Evolutionary conservation across 1,140 invertebrate species (phyloP), one percentile per base, ranked within the genome.

Genomic region (Dysdera silvatica): DNA sequence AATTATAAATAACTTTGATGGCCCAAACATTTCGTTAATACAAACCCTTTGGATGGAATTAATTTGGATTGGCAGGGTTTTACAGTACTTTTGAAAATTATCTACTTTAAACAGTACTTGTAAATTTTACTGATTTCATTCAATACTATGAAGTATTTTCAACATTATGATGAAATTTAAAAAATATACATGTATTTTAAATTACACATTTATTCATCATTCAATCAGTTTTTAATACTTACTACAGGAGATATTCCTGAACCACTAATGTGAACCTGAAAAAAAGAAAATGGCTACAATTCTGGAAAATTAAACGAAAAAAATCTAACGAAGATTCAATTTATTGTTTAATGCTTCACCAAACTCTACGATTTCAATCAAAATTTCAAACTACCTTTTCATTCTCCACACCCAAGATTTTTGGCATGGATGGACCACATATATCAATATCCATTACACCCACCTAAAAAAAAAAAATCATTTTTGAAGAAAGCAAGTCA

Each of bases 241-340:
- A 91, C 88, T 56, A 98, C 87, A 26, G 94, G 94, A 4, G 92
- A 95, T 95, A 94, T 97, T 47, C 95, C 95, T 8, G 90, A 94
- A 16, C 90, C 92, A 74, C 93, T 96, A 72, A 93, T 86, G 80
- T 98, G 94, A 26, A 95, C 88, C 79, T 90, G 82, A 71, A 70
- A 70, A 41, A 47, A 31, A 40, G 3, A 37, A 57, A 32, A 7
- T 37, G 12, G 35, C 35, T 37, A 37, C 12, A 37, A 37, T n/a
- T n/a, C n/a, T n/a, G n/a, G n/a, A n/a, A n/a, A n/a, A n/a, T n/a
- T 32, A 35, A 23, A 28, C 8, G 8, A 45, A 47, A 23, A 43
- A 23, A 29, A 45, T 10, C 5, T 28, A 59, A 18, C 29, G 12
- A 53, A 18, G 23, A 49, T 12, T 49, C 26, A 26, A 37, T 7